These are phyloP conservation scores for Loris lydekkerianus DNA, from an alignment of 2,797 vertebrate species.

Conservation along the genomic window DNA sequence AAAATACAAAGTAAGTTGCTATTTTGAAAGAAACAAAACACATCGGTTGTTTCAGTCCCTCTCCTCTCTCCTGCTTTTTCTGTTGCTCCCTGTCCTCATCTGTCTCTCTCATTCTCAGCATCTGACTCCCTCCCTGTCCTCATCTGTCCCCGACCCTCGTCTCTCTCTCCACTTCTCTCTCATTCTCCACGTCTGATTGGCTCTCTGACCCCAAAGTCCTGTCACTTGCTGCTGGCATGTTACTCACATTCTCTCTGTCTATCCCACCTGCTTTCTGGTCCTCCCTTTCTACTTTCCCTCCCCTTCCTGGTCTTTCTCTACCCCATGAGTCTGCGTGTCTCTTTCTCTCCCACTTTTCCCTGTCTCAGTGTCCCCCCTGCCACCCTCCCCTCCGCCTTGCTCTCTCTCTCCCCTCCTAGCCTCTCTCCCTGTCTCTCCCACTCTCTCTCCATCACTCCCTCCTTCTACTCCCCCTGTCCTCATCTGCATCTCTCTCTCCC, in stretches of 20 bases:
- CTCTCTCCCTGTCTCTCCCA: not conserved
- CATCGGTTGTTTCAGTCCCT: not conserved
- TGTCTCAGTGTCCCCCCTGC: no score
- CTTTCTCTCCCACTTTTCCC: no score
- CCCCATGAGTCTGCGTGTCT: not conserved
- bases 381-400: not conserved
- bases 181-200: no score
- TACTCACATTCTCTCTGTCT: not conserved
- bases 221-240: no score
- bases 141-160: no score
- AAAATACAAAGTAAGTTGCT: not conserved
- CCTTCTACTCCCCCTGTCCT: no score
- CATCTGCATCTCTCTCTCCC: no score
- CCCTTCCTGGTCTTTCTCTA: not conserved
- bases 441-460: no score
- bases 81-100: no score
- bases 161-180: no score
- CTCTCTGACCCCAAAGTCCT: no score
- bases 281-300: not conserved
- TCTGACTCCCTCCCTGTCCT: no score
- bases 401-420: not conserved
- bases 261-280: fast-evolving
- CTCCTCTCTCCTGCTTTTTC: not conserved
- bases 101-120: not conserved
- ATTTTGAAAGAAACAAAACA: not conserved